These are phyloP conservation scores for Cyprinodon variegatus DNA, from an alignment of 2,113 vertebrate genomes.

Conservation along the genomic window DNA sequence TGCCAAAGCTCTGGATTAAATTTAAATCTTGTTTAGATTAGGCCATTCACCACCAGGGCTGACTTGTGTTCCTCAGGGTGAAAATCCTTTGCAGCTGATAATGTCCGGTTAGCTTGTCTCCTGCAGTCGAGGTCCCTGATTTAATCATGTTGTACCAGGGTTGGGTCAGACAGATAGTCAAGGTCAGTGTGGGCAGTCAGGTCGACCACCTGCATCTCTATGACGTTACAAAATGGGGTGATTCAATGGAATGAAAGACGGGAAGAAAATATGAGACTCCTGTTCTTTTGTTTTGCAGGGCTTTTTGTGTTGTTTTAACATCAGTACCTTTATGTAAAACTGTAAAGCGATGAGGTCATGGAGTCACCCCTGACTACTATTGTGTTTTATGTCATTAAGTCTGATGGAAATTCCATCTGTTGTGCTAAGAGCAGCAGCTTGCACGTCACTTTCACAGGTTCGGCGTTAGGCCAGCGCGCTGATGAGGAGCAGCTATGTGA, in stretches of 20 bases:
- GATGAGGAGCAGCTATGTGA: constrained; percentile 41
- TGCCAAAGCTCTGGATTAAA: constrained; percentile 64
- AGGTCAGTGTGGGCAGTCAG: background rate
- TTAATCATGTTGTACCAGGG: background rate
- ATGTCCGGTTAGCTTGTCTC: background rate
- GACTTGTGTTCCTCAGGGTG: constrained; percentile 17
- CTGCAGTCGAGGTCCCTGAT: constrained; percentile 18
- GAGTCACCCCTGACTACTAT: constrained; percentile 51
- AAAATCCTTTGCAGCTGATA: constrained; percentile 12
- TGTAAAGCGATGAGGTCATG: constrained; percentile 37
- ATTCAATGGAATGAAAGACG: constrained; percentile 61
- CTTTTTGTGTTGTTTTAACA: constrained; percentile 41
- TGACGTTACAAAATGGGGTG: constrained; percentile 48
- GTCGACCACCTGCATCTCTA: constrained; percentile 17
- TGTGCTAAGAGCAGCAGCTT: constrained; percentile 47
- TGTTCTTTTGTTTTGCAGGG: constrained; percentile 23
- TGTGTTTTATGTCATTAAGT: constrained; percentile 7
- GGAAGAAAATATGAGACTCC: constrained; percentile 10
- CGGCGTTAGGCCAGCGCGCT: background rate
- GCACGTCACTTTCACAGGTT: constrained; percentile 19
- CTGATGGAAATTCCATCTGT: constrained; percentile 29
- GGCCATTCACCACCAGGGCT: constrained; percentile 30
- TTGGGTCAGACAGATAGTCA: constrained; percentile 1
- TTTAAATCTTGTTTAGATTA: constrained; percentile 54
- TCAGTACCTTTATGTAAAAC: constrained; percentile 40